Base-by-base conservation (phyloP, 2,797 vertebrate species). In the Hemitrygon akajei region DNA sequence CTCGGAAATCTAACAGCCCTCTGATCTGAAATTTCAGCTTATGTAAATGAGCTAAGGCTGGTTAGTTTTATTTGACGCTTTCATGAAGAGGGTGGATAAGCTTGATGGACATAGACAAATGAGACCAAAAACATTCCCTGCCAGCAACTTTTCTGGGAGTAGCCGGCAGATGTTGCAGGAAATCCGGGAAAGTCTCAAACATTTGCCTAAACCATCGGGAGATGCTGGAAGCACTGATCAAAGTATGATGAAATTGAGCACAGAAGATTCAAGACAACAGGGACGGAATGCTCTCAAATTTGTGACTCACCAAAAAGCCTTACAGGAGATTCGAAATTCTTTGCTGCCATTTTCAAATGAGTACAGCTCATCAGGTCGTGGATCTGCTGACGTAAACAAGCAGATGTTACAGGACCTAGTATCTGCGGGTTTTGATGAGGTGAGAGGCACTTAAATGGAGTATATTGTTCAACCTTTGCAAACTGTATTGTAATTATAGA, bases 31-130 rank as follows among this genome's bases (percentile, higher is more conserved):
- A 93, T 56, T 93, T 76, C n/a, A 34, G 58, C 14, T n/a, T 30
- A 40, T 76, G 40, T 93, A 58, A 93, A 93, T 93, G 91, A 93
- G 71, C 47, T 47, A 75, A 56, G 91, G 76, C 37, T 93, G 40
- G 40, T 93, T 93, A 40, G 14, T 93, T 76, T 93, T 76, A 47
- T 27, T 71, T 58, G 71, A 93, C 69, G 73, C 14, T 25, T 98
- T 98, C 98, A 99, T 99, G 98, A 99, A 98, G 98, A 99, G 98
- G 96, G 97, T 96, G 94, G 98, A 99, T 97, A 99, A 98, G 96
- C 98, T 98, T 96, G 99, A 99, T 97, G 98, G 98, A 96, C 97
- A 98, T 97, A 97, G 98, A 97, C 99, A 99, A 94, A 99, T 99
- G 98, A 97, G 98, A 97, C 99, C 98, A 96, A 99, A 99, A 96